A percentile compares a stretch with the other conserved stretches of the same genome.
Evolutionary conservation across 1,140 invertebrate genomes (phyloP).

Genomic region (Eufriesea mexicana): DNA sequence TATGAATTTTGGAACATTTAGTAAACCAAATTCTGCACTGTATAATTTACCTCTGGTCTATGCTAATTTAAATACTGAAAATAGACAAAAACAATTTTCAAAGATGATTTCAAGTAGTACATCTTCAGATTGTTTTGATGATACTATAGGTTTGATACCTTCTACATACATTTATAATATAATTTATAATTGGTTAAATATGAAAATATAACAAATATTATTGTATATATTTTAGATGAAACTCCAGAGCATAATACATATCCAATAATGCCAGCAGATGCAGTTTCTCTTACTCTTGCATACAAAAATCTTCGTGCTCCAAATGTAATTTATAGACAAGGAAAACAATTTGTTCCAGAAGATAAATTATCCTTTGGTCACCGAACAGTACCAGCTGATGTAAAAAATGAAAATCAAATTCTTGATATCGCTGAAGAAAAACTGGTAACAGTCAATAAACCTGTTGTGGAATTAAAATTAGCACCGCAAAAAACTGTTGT

Average conservation of each 20-base stretch:
- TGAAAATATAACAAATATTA: not conserved
- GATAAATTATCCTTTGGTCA: conserved; percentile 79
- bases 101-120: not conserved
- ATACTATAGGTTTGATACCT: conserved; percentile 24
- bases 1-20: not conserved
- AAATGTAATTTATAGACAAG: conserved; percentile 56
- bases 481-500: conserved; percentile 11
- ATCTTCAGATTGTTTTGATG: conserved; percentile 26
- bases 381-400: conserved; percentile 74
- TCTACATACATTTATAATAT: not conserved
- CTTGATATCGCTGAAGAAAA: conserved; percentile 79
- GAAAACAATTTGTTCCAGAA: conserved; percentile 74
- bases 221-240: conserved; percentile 27
- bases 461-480: conserved; percentile 78
- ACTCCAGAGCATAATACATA: conserved; percentile 40
- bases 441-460: conserved; percentile 77
- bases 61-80: not conserved
- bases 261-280: conserved; percentile 74
- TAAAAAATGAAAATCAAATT: conserved; percentile 54
- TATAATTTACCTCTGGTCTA: conserved; percentile 3
- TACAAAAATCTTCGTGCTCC: conserved; percentile 69
- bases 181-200: not conserved
- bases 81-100: not conserved
- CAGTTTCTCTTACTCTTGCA: conserved; percentile 79
- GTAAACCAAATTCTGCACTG: not conserved